Conservation (phyloP, 2,797 vertebrate species). For the Esox lucius region DNA sequence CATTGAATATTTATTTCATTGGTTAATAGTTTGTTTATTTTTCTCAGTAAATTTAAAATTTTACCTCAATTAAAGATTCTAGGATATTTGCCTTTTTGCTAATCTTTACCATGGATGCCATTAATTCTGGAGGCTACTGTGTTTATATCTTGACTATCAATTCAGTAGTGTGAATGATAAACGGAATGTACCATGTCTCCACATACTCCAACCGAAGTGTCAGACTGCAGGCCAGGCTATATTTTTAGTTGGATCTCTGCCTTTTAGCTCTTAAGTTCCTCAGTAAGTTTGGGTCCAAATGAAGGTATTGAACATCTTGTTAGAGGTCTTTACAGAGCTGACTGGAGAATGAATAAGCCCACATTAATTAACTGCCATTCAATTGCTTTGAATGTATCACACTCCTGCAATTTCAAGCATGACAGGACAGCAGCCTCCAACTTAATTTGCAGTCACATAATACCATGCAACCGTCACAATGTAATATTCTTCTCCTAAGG, state of each 20-base stretch:
- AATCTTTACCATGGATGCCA: too few species aligned
- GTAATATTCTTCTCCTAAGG: conserved; percentile 7
- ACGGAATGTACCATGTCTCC: not conserved
- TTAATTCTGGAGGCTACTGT: too few species aligned
- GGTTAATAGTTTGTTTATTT: too few species aligned
- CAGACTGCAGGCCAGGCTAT: not conserved
- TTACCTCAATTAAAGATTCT: too few species aligned
- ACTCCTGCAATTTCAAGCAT: conserved; percentile 17
- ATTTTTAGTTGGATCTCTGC: conserved; percentile 8
- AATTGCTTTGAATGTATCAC: conserved; percentile 12
- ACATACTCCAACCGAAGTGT: not conserved
- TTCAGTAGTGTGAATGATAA: not conserved
- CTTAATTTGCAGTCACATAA: conserved; percentile 13
- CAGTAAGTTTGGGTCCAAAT: not conserved
- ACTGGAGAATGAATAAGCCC: not conserved
- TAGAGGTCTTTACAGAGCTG: not conserved
- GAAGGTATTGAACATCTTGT: not conserved
- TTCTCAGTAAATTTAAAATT: too few species aligned
- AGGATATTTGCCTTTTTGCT: too few species aligned
- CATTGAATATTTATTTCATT: too few species aligned
- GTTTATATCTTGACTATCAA: not conserved
- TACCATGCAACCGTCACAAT: not conserved
- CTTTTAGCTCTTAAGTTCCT: conserved; percentile 73
- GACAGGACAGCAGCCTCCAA: conserved; percentile 7
- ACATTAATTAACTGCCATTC: conserved; percentile 7